These are phyloP conservation scores for Tinamus major DNA, from an alignment of 2,797 vertebrate species.

Conservation along the genomic window DNA sequence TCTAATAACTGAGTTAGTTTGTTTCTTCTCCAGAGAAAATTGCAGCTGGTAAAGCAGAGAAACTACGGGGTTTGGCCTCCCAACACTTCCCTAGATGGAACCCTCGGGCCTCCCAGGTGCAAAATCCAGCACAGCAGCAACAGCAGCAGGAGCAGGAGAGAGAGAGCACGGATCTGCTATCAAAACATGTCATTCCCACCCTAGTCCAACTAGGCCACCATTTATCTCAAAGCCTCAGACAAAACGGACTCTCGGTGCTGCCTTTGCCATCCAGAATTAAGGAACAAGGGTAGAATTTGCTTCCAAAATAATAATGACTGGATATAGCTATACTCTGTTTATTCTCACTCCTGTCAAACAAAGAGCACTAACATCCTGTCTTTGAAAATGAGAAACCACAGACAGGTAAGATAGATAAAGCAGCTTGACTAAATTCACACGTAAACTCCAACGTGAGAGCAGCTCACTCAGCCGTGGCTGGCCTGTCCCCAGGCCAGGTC, in stretches of 20 bases:
- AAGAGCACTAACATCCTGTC: rapidly evolving
- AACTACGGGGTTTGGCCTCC: neutral
- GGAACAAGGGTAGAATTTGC: neutral
- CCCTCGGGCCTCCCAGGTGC: neutral
- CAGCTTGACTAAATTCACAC: neutral
- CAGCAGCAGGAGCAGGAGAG: neutral
- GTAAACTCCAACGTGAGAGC: neutral
- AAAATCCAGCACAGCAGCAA: neutral
- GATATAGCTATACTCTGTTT: neutral
- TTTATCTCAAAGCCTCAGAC: neutral
- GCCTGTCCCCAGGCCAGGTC: neutral
- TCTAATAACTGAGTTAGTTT: neutral
- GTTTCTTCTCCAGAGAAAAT: neutral
- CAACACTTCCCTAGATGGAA: neutral
- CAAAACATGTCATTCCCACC: neutral
- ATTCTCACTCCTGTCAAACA: neutral
- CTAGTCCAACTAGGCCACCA: neutral
- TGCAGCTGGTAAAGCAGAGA: neutral
- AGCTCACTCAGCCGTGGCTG: neutral
- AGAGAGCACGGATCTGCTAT: neutral
- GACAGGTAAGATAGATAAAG: neutral
- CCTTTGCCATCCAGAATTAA: neutral
- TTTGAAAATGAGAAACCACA: neutral
- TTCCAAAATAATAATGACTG: neutral
- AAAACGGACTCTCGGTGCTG: neutral